A percentile compares a stretch with the other conserved stretches of the same genome.
phyloP scores from a whole-genome alignment of 2,888 invertebrate genomes.

The Leucoptera coffeella region DNA sequence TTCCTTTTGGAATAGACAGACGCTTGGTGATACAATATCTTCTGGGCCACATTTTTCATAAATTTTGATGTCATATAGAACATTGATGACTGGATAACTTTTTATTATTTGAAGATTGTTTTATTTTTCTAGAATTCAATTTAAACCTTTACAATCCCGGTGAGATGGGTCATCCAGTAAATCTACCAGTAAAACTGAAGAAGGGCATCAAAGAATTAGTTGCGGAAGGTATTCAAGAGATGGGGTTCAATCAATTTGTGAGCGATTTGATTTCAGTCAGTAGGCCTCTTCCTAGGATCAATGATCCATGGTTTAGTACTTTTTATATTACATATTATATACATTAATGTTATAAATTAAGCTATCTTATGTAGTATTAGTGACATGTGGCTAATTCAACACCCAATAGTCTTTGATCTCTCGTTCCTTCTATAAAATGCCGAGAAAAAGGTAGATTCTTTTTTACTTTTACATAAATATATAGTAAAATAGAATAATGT shows the following conservation, averaged over 20 bases:
- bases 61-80: no score
- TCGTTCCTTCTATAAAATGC: neutral
- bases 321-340: neutral
- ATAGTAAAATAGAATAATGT: no score
- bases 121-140: no score
- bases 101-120: no score
- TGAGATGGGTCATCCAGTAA: conserved; percentile 60
- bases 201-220: conserved; percentile 70
- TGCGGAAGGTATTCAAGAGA: conserved; percentile 89
- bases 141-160: conserved; percentile 15
- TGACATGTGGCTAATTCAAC: neutral
- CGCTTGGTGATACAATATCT: no score
- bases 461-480: neutral
- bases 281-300: conserved; percentile 77
- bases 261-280: conserved; percentile 93
- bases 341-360: neutral
- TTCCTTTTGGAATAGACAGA: no score
- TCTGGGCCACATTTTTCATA: no score
- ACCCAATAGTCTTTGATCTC: neutral
- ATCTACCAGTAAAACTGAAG: conserved; percentile 72
- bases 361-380: neutral
- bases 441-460: neutral
- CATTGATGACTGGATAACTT: no score
- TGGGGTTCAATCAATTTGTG: conserved; percentile 95
- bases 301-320: conserved; percentile 75